A percentile compares a stretch with the other conserved stretches of the same genome.
Evolutionary conservation across 2,113 vertebrate species (phyloP).

Genomic region (Vombatus ursinus): DNA sequence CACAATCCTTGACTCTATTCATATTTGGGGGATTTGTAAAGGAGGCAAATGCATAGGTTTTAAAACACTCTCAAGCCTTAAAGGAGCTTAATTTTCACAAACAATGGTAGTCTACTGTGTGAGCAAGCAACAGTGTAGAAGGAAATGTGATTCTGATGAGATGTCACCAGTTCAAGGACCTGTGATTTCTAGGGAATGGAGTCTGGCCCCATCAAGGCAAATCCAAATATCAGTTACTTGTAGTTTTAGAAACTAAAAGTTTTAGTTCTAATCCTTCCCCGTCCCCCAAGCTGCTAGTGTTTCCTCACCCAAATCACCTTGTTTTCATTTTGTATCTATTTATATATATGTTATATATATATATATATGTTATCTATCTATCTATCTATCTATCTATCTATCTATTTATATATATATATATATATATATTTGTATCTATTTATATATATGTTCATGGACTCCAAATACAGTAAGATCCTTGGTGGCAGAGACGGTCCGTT

Average conservation of each 20-base stretch:
- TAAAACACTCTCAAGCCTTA: conserved; percentile 59
- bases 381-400: too few relatives aligned
- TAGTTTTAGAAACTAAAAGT: neutral
- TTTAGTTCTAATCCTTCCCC: neutral
- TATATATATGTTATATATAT: neutral
- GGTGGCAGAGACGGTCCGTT: neutral
- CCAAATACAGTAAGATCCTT: neutral
- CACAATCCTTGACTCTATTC: neutral
- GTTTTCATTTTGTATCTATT: neutral
- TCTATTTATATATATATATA: too few relatives aligned
- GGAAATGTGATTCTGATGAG: neutral
- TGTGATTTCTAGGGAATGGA: neutral
- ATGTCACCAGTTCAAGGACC: neutral
- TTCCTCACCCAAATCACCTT: neutral
- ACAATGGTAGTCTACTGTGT: conserved; percentile 52
- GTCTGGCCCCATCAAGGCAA: neutral
- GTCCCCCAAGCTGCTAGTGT: neutral
- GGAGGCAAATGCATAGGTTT: conserved; percentile 51
- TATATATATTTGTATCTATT: neutral
- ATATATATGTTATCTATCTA: too few relatives aligned
- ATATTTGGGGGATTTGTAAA: neutral
- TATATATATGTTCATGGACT: neutral
- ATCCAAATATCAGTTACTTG: neutral
- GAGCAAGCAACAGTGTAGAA: neutral
- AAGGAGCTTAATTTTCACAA: conserved; percentile 62